Evolutionary conservation across 2,888 invertebrate species (phyloP), one percentile per base, ranked within the genome.

Genomic region (Alcis repandata): DNA sequence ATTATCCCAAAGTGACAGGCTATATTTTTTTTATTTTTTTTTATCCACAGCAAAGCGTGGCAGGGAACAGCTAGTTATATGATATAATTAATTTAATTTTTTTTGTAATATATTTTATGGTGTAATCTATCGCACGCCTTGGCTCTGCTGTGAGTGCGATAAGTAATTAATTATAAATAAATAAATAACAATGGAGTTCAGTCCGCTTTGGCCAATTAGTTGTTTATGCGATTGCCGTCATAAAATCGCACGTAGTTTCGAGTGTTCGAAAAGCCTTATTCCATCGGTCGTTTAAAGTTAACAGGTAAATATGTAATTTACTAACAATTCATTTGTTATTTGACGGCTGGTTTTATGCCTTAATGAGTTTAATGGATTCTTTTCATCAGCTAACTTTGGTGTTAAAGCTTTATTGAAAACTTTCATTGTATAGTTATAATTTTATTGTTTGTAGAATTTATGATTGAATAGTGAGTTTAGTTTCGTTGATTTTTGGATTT

Each of bases 231-330:
- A n/a, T n/a, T n/a, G n/a, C n/a, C n/a, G 32, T 33, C 49, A 33
- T 17, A 27, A 54, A 32, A 43, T 40, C 22, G 4, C 27, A 2
- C 20, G 15, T n/a, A n/a, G 54, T 61, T 13, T 15, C 15, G n/a
- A 57, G 51, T 36, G 27, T 63, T 43, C 22, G 57, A n/a, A 33
- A 33, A 75, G 72, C 51, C 69, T 69, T 74, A 79, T 72, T 78
- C 59, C 67, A 64, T 61, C 65, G 67, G 48, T 48, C 61, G 41
- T 59, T 63, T 66, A 61, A 57, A 40, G 43, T 52, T 67, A 68
- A 71, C 68, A 63, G 38, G 54, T 51, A 27, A 32, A n/a, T n/a
- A n/a, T 20, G 33, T 67, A 62, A 67, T 66, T 60, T 52, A 61
- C 32, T 63, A 57, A 64, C 61, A 51, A 51, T 64, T 62, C 52